Conservation (phyloP, 2,888 invertebrate species). For the Adelognathus sp. region DNA sequence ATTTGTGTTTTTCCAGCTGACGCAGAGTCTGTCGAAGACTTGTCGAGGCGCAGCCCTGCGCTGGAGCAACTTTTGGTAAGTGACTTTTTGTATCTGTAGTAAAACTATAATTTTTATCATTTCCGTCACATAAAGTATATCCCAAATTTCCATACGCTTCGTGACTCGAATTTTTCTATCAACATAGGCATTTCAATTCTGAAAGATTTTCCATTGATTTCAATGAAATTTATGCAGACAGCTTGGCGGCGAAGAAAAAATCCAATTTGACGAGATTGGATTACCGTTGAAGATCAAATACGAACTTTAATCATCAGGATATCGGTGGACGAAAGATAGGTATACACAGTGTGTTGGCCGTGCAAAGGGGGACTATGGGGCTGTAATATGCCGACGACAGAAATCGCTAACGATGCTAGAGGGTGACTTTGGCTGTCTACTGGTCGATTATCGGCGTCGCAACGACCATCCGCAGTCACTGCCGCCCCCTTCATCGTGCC, state of each 20-base stretch:
- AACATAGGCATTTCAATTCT: too few species aligned
- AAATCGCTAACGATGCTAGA: constrained; percentile 29
- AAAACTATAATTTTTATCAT: too few species aligned
- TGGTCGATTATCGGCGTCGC: constrained; percentile 46
- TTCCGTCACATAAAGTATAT: neutral
- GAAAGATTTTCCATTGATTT: too few species aligned
- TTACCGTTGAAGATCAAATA: constrained; percentile 1
- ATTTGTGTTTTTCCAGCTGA: too few species aligned
- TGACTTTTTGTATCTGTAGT: too few species aligned
- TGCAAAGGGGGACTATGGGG: neutral
- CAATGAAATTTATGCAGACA: too few species aligned
- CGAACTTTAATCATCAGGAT: constrained; percentile 3
- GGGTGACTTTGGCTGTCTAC: constrained; percentile 31
- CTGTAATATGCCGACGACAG: constrained; percentile 25
- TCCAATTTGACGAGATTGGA: neutral
- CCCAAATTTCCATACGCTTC: neutral
- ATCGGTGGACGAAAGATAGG: constrained; percentile 11
- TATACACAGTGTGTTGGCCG: neutral
- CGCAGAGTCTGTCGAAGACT: too few species aligned
- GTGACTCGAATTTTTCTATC: neutral
- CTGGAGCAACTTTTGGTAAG: too few species aligned
- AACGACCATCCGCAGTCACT: constrained; percentile 16
- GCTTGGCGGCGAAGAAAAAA: too few species aligned
- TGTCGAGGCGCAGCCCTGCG: too few species aligned
- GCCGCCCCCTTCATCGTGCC: neutral